Evolutionary conservation across 2,888 invertebrate species (phyloP), one percentile per base, ranked within the genome.

Genomic region (Ophion obscuratus): DNA sequence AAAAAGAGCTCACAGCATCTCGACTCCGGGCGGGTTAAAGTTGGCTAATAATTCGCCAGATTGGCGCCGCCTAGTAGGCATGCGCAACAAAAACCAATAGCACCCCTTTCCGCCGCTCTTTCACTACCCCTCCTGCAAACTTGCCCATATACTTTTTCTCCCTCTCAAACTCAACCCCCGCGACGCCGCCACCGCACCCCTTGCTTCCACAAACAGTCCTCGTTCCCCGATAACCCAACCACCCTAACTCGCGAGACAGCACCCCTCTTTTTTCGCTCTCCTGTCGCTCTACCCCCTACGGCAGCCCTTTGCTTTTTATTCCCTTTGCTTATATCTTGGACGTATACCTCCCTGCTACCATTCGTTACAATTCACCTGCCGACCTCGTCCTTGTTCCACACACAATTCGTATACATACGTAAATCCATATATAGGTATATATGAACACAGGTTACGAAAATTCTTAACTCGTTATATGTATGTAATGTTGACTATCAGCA

Each of bases 41-140:
- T 92, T 92, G 91, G 88, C 92, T 92, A 92, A 93, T 93, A 93
- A 93, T 93, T 93, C 91, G 91, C 91, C 91, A 92, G 92, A 93
- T 93, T 93, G 92, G 91, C 91, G 91, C 89, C 90, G 87, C 89
- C 53, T 88, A 91, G 90, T 91, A 90, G 89, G 91, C 93, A 93
- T 93, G 93, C 93, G 93, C 93, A 90, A 92, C 91, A 92, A 92
- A 93, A 93, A 92, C 93, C 93, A 93, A 93, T 93, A 93, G 92
- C 91, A 92, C 91, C 89, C 87, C 78, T 87, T 87, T 74, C 67
- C 81, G 44, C 67, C 17, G 67, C 36, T 57, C 59, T 66, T 44
- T 62, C n/a, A 53, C 80, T 53, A 47, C 36, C 71, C 64, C 57
- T 77, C 64, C 59, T 31, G 59, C 66, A 40, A 36, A 17, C 66